Conservation (phyloP, 1,140 invertebrate genomes). For the Caenorhabditis briggsae region DNA sequence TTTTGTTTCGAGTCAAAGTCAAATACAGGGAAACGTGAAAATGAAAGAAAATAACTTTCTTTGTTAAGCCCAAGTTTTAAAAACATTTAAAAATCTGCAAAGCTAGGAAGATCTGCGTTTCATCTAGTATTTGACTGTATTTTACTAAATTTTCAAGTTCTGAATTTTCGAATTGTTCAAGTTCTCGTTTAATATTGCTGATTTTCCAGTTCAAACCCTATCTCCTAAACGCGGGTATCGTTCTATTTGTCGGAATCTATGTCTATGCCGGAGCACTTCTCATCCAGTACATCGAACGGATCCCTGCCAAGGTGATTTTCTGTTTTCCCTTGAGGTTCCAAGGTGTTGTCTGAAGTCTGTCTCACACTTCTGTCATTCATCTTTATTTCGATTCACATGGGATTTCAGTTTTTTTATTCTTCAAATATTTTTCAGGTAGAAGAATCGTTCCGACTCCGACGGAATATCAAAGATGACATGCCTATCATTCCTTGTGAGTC, state of each 20-base stretch:
- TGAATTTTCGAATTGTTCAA: not conserved
- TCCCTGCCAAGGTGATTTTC: slow-evolving; percentile 21
- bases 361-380: not conserved
- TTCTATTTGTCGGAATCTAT: slow-evolving; percentile 29
- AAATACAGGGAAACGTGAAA: no score
- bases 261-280: slow-evolving; percentile 40
- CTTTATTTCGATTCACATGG: not conserved
- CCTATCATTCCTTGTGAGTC: slow-evolving; percentile 44
- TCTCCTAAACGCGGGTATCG: slow-evolving; percentile 41
- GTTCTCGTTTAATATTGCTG: not conserved
- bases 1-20: not conserved
- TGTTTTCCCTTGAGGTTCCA: not conserved
- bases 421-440: slow-evolving; percentile 22
- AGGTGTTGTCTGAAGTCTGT: not conserved
- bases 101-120: no score
- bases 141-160: no score
- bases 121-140: no score
- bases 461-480: slow-evolving; percentile 20
- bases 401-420: not conserved
- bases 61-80: no score
- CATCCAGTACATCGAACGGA: slow-evolving; percentile 40
- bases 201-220: slow-evolving; percentile 47
- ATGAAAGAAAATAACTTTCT: no score
- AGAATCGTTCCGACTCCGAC: slow-evolving; percentile 49
- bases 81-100: no score